Conservation (phyloP, 2,113 vertebrate genomes). For the Sylvilagus bachmani region DNA sequence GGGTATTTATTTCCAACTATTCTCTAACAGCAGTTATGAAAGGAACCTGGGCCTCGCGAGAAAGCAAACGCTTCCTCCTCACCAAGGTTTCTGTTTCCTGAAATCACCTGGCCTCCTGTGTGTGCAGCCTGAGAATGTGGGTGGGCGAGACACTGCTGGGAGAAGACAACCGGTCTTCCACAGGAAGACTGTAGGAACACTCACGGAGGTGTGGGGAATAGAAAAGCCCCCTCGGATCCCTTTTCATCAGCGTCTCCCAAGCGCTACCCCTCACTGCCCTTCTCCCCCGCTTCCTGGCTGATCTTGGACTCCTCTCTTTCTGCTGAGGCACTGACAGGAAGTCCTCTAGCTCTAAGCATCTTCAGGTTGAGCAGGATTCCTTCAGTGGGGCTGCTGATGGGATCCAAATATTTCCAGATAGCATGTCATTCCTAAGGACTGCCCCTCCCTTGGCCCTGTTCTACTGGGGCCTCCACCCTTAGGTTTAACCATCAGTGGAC, state of each 20-base stretch:
- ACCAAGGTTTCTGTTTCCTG: neutral
- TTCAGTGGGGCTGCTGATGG: neutral
- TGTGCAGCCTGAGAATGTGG: conserved; percentile 22
- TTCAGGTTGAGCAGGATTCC: neutral
- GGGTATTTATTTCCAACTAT: neutral
- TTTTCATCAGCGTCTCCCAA: neutral
- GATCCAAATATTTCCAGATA: conserved; percentile 58
- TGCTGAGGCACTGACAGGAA: neutral
- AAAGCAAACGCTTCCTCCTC: neutral
- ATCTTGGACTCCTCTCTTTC: neutral
- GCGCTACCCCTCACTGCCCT: accelerated
- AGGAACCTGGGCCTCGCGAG: conserved; percentile 14
- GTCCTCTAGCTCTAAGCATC: neutral
- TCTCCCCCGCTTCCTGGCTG: neutral
- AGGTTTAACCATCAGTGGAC: conserved; percentile 53
- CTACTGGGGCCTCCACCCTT: neutral
- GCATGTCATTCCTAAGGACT: conserved; percentile 49
- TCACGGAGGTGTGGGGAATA: neutral
- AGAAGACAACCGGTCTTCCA: neutral
- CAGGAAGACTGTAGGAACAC: neutral
- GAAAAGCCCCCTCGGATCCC: neutral
- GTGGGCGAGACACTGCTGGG: neutral
- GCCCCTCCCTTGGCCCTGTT: conserved; percentile 17
- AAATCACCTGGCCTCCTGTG: neutral
- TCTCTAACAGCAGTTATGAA: conserved; percentile 11